These are phyloP conservation scores for Sialis fuliginosa DNA, from an alignment of 2,888 invertebrate genomes.

Conservation along the genomic window DNA sequence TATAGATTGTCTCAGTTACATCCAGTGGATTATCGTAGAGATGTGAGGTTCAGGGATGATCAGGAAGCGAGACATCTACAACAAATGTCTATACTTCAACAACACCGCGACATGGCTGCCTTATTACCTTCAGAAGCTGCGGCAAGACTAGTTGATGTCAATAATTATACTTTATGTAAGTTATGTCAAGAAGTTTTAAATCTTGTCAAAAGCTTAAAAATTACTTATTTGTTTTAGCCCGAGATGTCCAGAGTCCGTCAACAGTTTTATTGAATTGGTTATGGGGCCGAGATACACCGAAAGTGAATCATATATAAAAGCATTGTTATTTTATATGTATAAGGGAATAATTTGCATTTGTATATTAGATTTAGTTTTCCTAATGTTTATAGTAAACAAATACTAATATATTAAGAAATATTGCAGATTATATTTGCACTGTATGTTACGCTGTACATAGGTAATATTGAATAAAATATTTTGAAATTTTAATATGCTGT, in stretches of 20 bases:
- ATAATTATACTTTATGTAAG: conserved; percentile 60
- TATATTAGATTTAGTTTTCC: too few species aligned
- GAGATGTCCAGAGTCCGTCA: conserved; percentile 62
- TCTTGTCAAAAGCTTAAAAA: background rate
- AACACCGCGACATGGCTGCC: conserved; percentile 45
- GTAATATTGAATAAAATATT: too few species aligned
- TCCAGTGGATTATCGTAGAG: conserved; percentile 53
- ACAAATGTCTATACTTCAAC: conserved; percentile 54
- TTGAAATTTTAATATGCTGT: too few species aligned
- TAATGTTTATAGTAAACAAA: too few species aligned
- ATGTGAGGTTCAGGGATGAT: conserved; percentile 57
- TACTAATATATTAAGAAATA: too few species aligned
- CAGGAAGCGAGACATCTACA: conserved; percentile 52
- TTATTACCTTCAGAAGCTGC: conserved; percentile 55
- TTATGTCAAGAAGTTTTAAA: conserved; percentile 11
- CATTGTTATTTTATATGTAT: background rate
- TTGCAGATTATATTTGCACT: too few species aligned
- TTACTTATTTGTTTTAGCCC: conserved; percentile 35
- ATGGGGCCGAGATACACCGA: conserved; percentile 58
- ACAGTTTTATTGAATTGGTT: conserved; percentile 67
- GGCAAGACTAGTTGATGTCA: conserved; percentile 52
- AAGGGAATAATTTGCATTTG: too few species aligned
- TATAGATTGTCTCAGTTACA: conserved; percentile 55
- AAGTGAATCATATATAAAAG: conserved; percentile 27
- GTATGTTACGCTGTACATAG: too few species aligned